Percentiles rank a stretch among this genome's conserved stretches.
Conservation (phyloP, 2,797 vertebrate genomes). For the Neosalanx taihuensis region DNA sequence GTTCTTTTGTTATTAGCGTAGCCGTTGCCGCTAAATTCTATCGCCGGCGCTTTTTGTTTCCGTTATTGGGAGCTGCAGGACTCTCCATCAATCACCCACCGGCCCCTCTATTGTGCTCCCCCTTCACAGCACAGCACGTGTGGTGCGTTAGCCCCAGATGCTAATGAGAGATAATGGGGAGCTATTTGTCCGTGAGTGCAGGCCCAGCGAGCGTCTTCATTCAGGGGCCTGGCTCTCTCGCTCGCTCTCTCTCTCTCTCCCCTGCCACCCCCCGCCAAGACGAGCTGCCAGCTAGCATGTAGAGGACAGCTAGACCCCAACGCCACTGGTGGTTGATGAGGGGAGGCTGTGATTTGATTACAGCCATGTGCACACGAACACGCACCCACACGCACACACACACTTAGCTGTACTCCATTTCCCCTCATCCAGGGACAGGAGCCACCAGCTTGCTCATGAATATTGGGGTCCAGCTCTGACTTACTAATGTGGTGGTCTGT, state of each 20-base stretch:
- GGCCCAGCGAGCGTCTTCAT: slow-evolving; percentile 54
- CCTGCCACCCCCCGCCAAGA: slow-evolving; percentile 16
- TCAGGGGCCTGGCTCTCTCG: slow-evolving; percentile 35
- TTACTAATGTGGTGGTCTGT: slow-evolving; percentile 59
- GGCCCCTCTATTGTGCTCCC: slow-evolving; percentile 61
- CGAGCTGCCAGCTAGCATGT: slow-evolving; percentile 38
- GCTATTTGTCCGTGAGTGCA: slow-evolving; percentile 63
- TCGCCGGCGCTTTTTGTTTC: slow-evolving; percentile 39
- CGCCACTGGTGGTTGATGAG: slow-evolving; percentile 67
- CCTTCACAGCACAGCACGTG: slow-evolving; percentile 54
- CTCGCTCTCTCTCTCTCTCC: slow-evolving; percentile 41
- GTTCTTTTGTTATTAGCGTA: slow-evolving; percentile 22
- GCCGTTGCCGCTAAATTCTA: slow-evolving; percentile 39
- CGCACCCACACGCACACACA: neutral
- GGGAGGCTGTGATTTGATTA: slow-evolving; percentile 68
- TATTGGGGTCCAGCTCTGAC: slow-evolving; percentile 62
- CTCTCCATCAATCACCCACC: slow-evolving; percentile 64
- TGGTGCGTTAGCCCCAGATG: slow-evolving; percentile 64
- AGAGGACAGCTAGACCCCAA: neutral
- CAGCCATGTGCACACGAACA: slow-evolving; percentile 38
- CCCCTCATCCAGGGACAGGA: slow-evolving; percentile 45
- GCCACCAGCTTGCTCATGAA: slow-evolving; percentile 67
- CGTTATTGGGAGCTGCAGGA: slow-evolving; percentile 52
- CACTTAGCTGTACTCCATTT: slow-evolving; percentile 47
- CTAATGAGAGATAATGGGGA: slow-evolving; percentile 73